Base-by-base conservation (phyloP, 2,797 vertebrate species). In the Aphelocoma californica region DNA sequence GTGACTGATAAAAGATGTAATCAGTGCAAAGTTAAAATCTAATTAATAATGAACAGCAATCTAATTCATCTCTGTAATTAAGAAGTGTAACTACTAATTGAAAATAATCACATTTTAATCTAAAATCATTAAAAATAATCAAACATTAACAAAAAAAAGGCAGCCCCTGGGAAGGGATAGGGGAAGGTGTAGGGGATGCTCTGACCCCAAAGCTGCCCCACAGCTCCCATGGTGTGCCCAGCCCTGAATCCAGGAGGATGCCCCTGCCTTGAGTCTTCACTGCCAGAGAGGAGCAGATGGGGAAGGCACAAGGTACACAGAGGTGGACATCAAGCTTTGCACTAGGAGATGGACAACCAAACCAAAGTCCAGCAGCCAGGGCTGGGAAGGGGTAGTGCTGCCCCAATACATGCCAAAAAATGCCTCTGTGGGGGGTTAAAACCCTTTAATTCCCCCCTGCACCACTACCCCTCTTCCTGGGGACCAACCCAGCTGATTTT, bases 91-190 rank as follows among this genome's bases (percentile, higher is more conserved):
- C 57, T 81, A 67, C 80, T 92, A 96, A 93, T 95, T 93, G 90
- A 89, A 93, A 96, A 90, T 92, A 95, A 95, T 95, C 91, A 92
- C 80, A 67, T 88, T 93, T 88, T 88, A 92, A 95, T 96, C 94
- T 93, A 50, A 95, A 95, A 96, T 95, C 79, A 71, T 93, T 95
- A 61, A 91, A 95, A 95, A 90, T 34, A 91, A 95, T 96, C 82
- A 86, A 95, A 95, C 4, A 2, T 80, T 88, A 91, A 80, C 61
- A 83, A 88, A 92, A 86, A 82, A 91, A 93, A 91, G 36, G 69
- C 75, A 92, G 75, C 64, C 47, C 60, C 38, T 83, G 65, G 79
- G 87, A 93, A 38, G 38, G 45, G 31, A 21, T 11, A 48, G 54
- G 31, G 54, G 53, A 60, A 57, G 69, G 36, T 67, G 40, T n/a